Conservation (phyloP, 2,888 invertebrate species). For the Operophtera brumata region DNA sequence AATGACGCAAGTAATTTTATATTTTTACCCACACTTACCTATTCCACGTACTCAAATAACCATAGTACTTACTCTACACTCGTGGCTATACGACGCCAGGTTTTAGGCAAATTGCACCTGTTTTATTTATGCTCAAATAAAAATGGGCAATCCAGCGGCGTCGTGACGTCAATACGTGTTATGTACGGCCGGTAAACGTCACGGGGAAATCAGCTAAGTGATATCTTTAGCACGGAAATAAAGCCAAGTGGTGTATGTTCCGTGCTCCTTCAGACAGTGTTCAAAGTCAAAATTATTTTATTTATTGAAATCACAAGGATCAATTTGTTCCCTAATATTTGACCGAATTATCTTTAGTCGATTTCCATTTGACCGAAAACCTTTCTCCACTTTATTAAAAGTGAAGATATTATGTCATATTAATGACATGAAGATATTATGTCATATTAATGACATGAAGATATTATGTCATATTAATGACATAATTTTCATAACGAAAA, state of each 20-base stretch:
- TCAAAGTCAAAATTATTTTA: no score
- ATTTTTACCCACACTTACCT: constrained; percentile 26
- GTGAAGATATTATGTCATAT: no score
- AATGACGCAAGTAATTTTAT: constrained; percentile 14
- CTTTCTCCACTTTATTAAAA: no score
- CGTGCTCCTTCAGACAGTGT: not conserved
- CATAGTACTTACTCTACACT: constrained; percentile 30
- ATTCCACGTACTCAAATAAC: constrained; percentile 36
- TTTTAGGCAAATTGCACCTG: constrained; percentile 72
- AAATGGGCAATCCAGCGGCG: constrained; percentile 60
- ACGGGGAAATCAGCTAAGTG: constrained; percentile 45
- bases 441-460: no score
- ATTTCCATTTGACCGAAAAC: no score
- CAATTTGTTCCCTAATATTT: not conserved
- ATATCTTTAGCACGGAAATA: constrained; percentile 20
- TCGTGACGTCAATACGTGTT: constrained; percentile 40
- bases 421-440: no score
- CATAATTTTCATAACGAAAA: no score
- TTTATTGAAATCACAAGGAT: no score
- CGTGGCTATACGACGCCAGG: constrained; percentile 44
- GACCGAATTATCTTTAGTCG: no score
- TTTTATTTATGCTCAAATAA: constrained; percentile 73
- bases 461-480: no score
- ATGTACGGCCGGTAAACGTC: constrained; percentile 41
- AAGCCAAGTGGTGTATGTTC: constrained; percentile 3